These are phyloP conservation scores for Naja naja DNA, from an alignment of 2,113 vertebrate genomes.

Conservation along the genomic window DNA sequence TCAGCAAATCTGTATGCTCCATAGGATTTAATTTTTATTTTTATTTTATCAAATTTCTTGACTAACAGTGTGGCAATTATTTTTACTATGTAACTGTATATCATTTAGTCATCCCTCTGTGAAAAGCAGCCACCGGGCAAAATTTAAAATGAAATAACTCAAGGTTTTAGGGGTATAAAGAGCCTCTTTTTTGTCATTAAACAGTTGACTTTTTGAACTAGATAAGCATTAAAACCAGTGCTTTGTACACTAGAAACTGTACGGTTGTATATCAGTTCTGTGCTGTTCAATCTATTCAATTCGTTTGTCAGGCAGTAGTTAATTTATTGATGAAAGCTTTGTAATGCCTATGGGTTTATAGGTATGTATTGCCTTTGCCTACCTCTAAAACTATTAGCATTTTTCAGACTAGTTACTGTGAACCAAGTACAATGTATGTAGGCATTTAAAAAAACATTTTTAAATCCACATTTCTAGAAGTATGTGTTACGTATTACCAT, in stretches of 20 bases:
- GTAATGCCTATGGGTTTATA: constrained; percentile 19
- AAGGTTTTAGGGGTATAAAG: constrained; percentile 43
- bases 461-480: not conserved
- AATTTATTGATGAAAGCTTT: constrained; percentile 65
- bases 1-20: constrained; percentile 34
- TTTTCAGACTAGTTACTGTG: constrained; percentile 47
- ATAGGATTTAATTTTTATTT: constrained; percentile 45
- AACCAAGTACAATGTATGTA: not conserved
- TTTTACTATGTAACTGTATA: constrained; percentile 26
- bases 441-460: not conserved
- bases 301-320: constrained; percentile 69
- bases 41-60: constrained; percentile 39
- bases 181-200: constrained; percentile 51
- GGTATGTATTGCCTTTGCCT: not conserved
- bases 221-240: constrained; percentile 62
- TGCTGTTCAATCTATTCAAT: constrained; percentile 70
- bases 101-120: constrained; percentile 51
- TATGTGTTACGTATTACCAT: not conserved
- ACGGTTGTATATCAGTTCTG: constrained; percentile 66
- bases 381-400: constrained; percentile 29
- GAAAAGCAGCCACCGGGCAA: constrained; percentile 46
- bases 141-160: constrained; percentile 60
- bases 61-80: constrained; percentile 41
- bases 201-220: constrained; percentile 52
- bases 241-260: constrained; percentile 64